Evolutionary conservation across 2,797 vertebrate genomes (phyloP).

Genomic region (Lycodopsis pacificus): DNA sequence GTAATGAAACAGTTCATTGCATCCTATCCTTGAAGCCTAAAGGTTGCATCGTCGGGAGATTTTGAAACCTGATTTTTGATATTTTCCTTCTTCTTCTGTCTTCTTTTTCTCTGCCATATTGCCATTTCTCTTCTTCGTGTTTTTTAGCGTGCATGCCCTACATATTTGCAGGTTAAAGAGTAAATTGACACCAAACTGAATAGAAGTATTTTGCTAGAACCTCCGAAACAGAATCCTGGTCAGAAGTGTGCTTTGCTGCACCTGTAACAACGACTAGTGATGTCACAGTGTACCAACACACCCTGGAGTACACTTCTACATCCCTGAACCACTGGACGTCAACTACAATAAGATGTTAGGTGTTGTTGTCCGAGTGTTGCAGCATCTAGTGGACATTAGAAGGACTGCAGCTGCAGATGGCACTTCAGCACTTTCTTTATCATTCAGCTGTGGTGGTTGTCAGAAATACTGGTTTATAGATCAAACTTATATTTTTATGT

Average conservation of each 20-base stretch:
- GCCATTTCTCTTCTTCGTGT: neutral
- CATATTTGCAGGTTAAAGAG: neutral
- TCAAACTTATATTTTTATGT: neutral
- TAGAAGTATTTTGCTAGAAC: neutral
- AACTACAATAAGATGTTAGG: neutral
- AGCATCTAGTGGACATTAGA: neutral
- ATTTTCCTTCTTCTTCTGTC: neutral
- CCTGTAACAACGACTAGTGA: neutral
- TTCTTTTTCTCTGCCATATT: neutral
- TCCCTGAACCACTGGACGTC: neutral
- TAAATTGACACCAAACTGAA: neutral
- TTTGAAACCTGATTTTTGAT: neutral
- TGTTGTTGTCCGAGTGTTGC: neutral
- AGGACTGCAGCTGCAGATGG: slow-evolving; percentile 1
- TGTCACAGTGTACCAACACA: neutral
- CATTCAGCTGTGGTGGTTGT: neutral
- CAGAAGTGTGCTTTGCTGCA: neutral
- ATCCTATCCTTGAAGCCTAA: neutral
- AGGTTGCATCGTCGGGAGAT: neutral
- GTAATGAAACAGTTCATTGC: neutral
- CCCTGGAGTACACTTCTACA: neutral
- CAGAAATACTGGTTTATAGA: neutral
- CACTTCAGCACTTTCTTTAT: neutral
- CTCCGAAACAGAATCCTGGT: neutral
- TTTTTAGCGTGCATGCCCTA: neutral